Evolutionary conservation across 2,797 vertebrate genomes (phyloP).

Genomic region (Intellagama lesueurii): DNA sequence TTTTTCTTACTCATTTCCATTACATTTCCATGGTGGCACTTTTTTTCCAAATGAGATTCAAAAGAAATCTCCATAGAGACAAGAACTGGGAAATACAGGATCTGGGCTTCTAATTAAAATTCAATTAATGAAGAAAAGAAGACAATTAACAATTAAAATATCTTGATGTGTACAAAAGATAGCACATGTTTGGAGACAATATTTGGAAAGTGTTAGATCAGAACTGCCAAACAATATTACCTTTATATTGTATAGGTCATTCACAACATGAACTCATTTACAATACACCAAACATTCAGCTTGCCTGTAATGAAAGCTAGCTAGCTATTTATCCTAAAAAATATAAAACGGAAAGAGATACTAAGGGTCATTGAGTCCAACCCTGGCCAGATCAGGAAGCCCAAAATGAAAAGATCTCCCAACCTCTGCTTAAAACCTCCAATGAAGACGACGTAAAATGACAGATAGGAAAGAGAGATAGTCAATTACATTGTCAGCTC

Average conservation of each 20-base stretch:
- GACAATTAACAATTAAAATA: slow-evolving; percentile 40
- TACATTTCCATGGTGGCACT: slow-evolving; percentile 24
- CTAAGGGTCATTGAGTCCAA: too few relatives aligned
- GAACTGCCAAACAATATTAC: slow-evolving; percentile 28
- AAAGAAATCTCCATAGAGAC: slow-evolving; percentile 56
- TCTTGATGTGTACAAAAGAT: slow-evolving; percentile 36
- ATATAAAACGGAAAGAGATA: too few relatives aligned
- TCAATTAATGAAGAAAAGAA: slow-evolving; percentile 25
- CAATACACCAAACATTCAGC: not conserved
- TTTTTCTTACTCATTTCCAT: slow-evolving; percentile 46
- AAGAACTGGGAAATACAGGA: slow-evolving; percentile 35
- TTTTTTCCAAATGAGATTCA: slow-evolving; percentile 24
- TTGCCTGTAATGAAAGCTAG: slow-evolving; percentile 17
- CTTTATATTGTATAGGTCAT: not conserved
- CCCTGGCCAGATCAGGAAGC: too few relatives aligned
- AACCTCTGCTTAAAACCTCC: too few relatives aligned
- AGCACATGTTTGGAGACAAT: not conserved
- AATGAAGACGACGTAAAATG: too few relatives aligned
- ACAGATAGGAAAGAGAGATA: too few relatives aligned
- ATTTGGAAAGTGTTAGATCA: slow-evolving; percentile 6
- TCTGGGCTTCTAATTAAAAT: slow-evolving; percentile 32
- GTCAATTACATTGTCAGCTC: too few relatives aligned
- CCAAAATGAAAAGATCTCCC: too few relatives aligned
- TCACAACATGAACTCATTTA: slow-evolving; percentile 22
- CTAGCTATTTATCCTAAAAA: not conserved